Conservation (phyloP, 2,888 invertebrate species). For the Hyposoter didymator region DNA sequence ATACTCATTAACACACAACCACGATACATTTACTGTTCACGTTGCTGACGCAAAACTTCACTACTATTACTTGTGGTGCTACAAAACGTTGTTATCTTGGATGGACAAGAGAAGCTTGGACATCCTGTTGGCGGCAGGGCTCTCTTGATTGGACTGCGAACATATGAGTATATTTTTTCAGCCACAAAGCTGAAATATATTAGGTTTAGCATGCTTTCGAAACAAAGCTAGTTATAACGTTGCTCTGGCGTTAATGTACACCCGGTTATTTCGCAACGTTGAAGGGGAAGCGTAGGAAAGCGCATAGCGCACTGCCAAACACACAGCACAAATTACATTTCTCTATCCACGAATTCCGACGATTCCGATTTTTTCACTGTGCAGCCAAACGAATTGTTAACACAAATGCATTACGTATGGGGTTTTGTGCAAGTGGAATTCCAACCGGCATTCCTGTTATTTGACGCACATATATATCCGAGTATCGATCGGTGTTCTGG, state of each 20-base stretch:
- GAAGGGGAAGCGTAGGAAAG: constrained; percentile 5
- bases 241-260: constrained; percentile 9
- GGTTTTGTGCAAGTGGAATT: constrained; percentile 42
- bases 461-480: neutral
- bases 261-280: neutral
- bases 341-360: constrained; percentile 6
- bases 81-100: constrained; percentile 55
- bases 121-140: constrained; percentile 18
- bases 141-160: neutral
- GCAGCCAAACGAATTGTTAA: constrained; percentile 29
- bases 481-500: too few relatives aligned
- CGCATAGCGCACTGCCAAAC: constrained; percentile 1
- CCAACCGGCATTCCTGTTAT: constrained; percentile 51
- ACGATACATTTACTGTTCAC: constrained; percentile 12
- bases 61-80: constrained; percentile 39
- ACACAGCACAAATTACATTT: neutral
- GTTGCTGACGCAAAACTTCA: constrained; percentile 50
- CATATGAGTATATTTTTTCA: constrained; percentile 12
- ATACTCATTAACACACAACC: constrained; percentile 15
- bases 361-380: constrained; percentile 30
- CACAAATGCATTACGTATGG: constrained; percentile 16
- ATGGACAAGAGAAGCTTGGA: constrained; percentile 47
- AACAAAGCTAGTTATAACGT: constrained; percentile 2
- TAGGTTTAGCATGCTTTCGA: constrained; percentile 5
- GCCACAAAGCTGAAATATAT: constrained; percentile 21